Percentiles rank a stretch among this genome's conserved stretches.
These are phyloP conservation scores for Corythornis vintsioides DNA, from an alignment of 2,113 vertebrate species.

Conservation along the genomic window DNA sequence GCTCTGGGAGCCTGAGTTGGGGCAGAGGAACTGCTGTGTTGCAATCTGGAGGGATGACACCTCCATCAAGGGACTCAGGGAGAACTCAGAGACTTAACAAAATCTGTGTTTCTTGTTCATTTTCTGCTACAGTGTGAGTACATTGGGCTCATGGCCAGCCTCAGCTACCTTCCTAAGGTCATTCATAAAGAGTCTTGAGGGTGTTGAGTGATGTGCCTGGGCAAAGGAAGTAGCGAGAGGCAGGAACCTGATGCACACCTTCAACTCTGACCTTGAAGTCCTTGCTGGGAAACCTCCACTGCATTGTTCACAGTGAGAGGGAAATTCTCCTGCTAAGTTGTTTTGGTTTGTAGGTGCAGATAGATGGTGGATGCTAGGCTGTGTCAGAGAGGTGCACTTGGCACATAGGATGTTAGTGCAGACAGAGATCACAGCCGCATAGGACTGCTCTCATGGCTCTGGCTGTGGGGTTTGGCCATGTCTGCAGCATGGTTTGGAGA, in stretches of 20 bases:
- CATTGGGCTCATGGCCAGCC: background rate
- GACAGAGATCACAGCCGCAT: background rate
- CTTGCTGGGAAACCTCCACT: background rate
- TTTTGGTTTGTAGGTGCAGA: background rate
- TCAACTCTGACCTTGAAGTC: background rate
- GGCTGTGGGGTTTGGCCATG: background rate
- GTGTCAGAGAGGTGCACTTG: background rate
- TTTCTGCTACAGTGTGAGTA: background rate
- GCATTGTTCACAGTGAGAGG: background rate
- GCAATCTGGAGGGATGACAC: background rate
- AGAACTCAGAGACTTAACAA: background rate
- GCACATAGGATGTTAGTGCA: fast-evolving
- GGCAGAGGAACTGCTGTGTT: background rate
- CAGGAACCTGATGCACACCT: background rate
- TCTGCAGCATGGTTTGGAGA: background rate
- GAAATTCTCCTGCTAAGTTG: background rate
- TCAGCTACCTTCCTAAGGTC: background rate
- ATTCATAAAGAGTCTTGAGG: background rate
- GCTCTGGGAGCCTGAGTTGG: background rate
- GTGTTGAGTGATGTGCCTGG: background rate
- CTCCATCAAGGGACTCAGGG: background rate
- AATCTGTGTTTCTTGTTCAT: background rate
- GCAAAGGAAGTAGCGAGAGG: background rate
- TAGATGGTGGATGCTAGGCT: background rate
- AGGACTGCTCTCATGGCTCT: background rate